Base-by-base conservation (phyloP, 2,113 vertebrate species). In the Leucoraja erinaceus region DNA sequence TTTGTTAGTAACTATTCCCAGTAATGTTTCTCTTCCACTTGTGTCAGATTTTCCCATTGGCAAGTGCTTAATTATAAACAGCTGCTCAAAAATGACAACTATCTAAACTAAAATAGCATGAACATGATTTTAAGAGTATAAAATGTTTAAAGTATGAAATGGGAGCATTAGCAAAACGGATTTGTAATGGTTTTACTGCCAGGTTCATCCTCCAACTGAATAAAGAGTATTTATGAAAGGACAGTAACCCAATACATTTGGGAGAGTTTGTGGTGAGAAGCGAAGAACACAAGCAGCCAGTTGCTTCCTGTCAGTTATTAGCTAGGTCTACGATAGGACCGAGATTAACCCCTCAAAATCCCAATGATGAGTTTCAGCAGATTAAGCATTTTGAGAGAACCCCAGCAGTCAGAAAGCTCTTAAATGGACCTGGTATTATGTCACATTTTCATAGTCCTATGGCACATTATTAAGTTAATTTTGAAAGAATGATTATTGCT, bases 241-340 rank as follows among this genome's bases (percentile, higher is more conserved):
- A 63, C n/a, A 63, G 83, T 88, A 88, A 88, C 59, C 83, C 83
- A 88, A 88, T 88, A n/a, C 59, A 88, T 88, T 88, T 88, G 59
- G 31, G 83, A 63, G 83, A 31, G 14, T 61, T 88, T 63, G 59
- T 0, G 83, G 59, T 14, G n/a, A 88, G 83, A 88, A 88, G 61
- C 14, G n/a, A 63, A 88, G 61, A 63, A 88, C 61, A 61, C n/a
- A 66, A 66, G 59, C 59, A 63, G 56, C 83, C 83, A 88, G 83
- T 88, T 66, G 83, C 59, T 88, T 88, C 28, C 83, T 61, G 59
- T 88, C 83, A 88, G 83, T 88, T 88, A 63, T 63, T 33, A 66
- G 59, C 59, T 14, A 31, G 83, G 11, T 88, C 83, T 63, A 66
- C 28, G 61, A 63, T 63, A 63, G 83, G 83, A 66, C 14, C 12